Percentiles rank a stretch among this genome's conserved stretches.
Evolutionary conservation across 2,888 invertebrate species (phyloP).

Genomic region (Amphipyra berbera): DNA sequence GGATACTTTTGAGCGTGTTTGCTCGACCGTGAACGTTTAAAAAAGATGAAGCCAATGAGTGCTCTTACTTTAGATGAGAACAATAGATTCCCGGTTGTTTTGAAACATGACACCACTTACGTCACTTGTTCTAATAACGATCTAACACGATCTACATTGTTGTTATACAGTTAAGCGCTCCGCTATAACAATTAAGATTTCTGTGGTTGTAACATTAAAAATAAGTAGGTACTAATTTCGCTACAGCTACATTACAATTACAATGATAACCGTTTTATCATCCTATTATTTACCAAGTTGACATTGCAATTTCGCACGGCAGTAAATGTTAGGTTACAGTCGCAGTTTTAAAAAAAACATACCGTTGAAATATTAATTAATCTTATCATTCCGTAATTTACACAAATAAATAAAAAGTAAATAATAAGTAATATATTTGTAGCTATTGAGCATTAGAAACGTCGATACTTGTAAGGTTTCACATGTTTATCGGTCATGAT

Average conservation of each 20-base stretch:
- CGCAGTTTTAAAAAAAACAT: conserved; percentile 24
- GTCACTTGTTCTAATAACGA: conserved; percentile 68
- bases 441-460: conserved; percentile 36
- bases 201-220: conserved; percentile 51
- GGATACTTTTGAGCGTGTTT: conserved; percentile 37
- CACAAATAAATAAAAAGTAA: neutral
- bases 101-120: conserved; percentile 69
- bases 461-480: conserved; percentile 67
- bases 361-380: neutral
- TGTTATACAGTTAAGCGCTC: conserved; percentile 55
- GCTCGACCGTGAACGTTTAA: conserved; percentile 60
- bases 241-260: conserved; percentile 61
- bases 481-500: conserved; percentile 52
- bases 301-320: conserved; percentile 37
- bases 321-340: conserved; percentile 19
- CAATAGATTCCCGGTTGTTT: conserved; percentile 72
- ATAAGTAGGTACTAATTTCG: conserved; percentile 59
- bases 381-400: neutral
- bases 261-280: conserved; percentile 33
- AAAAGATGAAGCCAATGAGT: conserved; percentile 61
- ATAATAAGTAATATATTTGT: conserved; percentile 1
- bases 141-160: conserved; percentile 63
- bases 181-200: conserved; percentile 46
- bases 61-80: conserved; percentile 66
- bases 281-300: conserved; percentile 35